Evolutionary conservation across 2,113 vertebrate species (phyloP), one percentile per base, ranked within the genome.

Genomic region (Corythornis madagascariensis): DNA sequence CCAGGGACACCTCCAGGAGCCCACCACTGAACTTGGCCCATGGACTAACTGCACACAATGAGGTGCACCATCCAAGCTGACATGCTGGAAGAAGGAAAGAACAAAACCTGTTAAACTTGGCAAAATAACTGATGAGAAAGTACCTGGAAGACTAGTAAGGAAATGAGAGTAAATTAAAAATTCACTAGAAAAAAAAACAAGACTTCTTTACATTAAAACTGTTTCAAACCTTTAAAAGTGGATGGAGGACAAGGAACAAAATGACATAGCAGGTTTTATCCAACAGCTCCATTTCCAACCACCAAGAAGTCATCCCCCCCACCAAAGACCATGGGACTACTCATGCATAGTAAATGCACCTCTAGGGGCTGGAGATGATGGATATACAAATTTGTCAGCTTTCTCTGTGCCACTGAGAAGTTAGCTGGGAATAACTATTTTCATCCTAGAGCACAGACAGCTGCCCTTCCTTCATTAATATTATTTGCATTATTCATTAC

Each of bases 11-110:
- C 40, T 50, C 81, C 18, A 2, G 67, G 66, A 64, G 16, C 45
- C 7, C 57, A 45, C 4, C 0, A 0, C 5, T 5, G 16, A 65
- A 35, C 24, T 38, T 5, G 3, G 28, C 26, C 24, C 16, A 28
- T 52, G 38, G 22, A n/a, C 45, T 19, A 21, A 25, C 13, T 4
- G 45, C 74, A 56, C 8, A 6, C 59, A 53, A 42, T 24, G 64
- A 76, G 55, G 29, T 59, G 38, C 26, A 31, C 18, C 48, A 42
- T 84, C 53, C 70, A 56, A 33, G 63, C 53, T 57, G 74, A 52
- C 64, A 38, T 42, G 38, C 47, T 79, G 24, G 45, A 60, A 42
- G 48, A 31, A 74, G 22, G 45, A 57, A 80, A 60, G 55, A 81
- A 55, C 33, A 80, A 60, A 82, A 48, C 40, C 63, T n/a, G 57